A percentile compares a stretch with the other conserved stretches of the same genome.
These are phyloP conservation scores for Boleophthalmus pectinirostris DNA, from an alignment of 2,113 vertebrate species.

Conservation along the genomic window DNA sequence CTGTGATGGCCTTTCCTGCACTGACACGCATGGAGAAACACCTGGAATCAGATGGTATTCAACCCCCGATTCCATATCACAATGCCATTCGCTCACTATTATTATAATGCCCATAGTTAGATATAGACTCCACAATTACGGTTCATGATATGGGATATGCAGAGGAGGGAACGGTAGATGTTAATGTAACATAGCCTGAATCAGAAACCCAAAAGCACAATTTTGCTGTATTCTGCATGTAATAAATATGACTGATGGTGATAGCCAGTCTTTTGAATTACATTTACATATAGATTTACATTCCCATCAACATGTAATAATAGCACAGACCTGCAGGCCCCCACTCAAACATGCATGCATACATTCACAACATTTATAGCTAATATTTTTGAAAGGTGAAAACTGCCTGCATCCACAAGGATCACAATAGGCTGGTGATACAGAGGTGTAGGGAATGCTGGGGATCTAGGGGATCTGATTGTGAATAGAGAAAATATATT, in stretches of 20 bases:
- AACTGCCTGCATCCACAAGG: conserved; percentile 35
- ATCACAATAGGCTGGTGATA: conserved; percentile 29
- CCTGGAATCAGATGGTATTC: conserved; percentile 77
- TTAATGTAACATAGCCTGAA: conserved; percentile 49
- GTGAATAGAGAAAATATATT: conserved; percentile 10
- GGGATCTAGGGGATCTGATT: too few species aligned
- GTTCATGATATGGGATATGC: conserved; percentile 50
- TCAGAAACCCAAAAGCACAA: conserved; percentile 46
- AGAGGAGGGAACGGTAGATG: conserved; percentile 41
- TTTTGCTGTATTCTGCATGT: conserved; percentile 52
- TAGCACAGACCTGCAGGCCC: conserved; percentile 53
- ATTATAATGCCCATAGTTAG: conserved; percentile 47
- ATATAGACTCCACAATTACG: conserved; percentile 62
- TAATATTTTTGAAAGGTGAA: conserved; percentile 53
- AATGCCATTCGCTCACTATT: conserved; percentile 43
- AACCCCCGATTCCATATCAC: conserved; percentile 67
- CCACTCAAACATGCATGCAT: conserved; percentile 42
- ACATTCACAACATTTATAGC: conserved; percentile 48
- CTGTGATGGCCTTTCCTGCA: conserved; percentile 73
- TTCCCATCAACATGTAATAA: conserved; percentile 70
- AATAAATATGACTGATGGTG: conserved; percentile 71
- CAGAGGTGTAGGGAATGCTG: conserved; percentile 10
- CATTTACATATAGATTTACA: conserved; percentile 78
- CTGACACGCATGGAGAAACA: conserved; percentile 77
- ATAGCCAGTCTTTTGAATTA: conserved; percentile 65